Conservation (phyloP, 2,113 vertebrate genomes). For the Suncus etruscus region DNA sequence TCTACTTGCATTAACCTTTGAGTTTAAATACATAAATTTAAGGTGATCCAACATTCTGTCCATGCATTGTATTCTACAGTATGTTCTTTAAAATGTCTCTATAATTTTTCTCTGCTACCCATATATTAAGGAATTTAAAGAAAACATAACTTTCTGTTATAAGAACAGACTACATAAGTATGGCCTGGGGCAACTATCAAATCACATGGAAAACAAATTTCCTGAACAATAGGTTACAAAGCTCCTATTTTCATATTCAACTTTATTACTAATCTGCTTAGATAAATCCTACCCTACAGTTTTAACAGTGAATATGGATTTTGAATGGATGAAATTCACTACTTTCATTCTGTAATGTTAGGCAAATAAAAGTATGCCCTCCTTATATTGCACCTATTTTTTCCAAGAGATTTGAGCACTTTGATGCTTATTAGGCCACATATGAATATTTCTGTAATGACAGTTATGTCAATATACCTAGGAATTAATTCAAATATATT, state of each 20-base stretch:
- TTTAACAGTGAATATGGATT: conserved; percentile 63
- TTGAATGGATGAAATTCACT: conserved; percentile 29
- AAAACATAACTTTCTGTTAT: conserved; percentile 51
- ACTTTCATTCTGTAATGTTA: conserved; percentile 74
- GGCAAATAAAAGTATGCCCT: neutral
- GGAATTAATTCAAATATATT: conserved; percentile 7
- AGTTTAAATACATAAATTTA: neutral
- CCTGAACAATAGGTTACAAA: conserved; percentile 71
- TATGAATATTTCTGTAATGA: conserved; percentile 30
- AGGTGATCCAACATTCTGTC: neutral
- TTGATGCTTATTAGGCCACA: neutral
- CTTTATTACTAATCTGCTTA: conserved; percentile 78
- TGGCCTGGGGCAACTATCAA: conserved; percentile 32
- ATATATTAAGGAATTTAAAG: conserved; percentile 20
- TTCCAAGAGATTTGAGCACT: neutral
- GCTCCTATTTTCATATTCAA: conserved; percentile 56
- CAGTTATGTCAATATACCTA: neutral
- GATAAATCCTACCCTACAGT: conserved; percentile 78
- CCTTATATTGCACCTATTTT: neutral
- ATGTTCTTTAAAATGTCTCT: conserved; percentile 12
- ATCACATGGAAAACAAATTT: conserved; percentile 69
- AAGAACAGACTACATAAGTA: neutral
- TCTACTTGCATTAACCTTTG: neutral
- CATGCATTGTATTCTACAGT: conserved; percentile 13
- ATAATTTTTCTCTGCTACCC: neutral